These are phyloP conservation scores for Onchidella celtica DNA, from an alignment of 2,888 invertebrate genomes.

Conservation along the genomic window DNA sequence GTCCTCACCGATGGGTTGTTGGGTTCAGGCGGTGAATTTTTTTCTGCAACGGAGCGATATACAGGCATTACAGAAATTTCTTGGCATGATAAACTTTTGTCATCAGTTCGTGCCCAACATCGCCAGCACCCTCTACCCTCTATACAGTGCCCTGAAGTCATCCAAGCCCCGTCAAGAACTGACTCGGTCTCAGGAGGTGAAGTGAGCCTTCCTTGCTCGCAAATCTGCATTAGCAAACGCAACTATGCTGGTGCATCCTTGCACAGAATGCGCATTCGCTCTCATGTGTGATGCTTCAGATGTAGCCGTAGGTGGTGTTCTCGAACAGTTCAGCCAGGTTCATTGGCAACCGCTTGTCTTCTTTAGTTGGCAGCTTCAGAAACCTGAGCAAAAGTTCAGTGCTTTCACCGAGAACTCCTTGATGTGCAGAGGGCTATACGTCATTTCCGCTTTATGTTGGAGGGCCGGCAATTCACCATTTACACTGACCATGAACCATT, in stretches of 20 bases:
- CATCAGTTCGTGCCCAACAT: slow-evolving; percentile 15
- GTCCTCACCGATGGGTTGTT: no score
- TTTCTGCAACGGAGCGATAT: no score
- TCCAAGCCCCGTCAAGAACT: slow-evolving; percentile 10
- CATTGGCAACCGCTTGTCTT: no score
- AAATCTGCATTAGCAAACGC: not conserved
- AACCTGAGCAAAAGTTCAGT: no score
- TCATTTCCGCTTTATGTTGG: slow-evolving; percentile 1
- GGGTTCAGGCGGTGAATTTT: no score
- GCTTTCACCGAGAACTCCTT: no score
- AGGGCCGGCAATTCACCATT: slow-evolving; percentile 7
- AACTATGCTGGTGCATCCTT: no score
- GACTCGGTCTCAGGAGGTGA: slow-evolving; percentile 12
- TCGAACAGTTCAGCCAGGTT: no score
- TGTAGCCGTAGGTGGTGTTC: no score
- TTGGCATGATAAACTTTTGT: slow-evolving; percentile 25
- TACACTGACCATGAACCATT: slow-evolving; percentile 28
- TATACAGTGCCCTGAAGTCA: not conserved
- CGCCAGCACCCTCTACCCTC: not conserved
- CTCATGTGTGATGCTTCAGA: not conserved
- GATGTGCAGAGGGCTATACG: not conserved
- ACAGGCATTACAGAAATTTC: slow-evolving; percentile 6
- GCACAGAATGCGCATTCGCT: no score
- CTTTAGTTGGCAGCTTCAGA: no score
- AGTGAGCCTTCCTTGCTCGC: not conserved